Conservation (phyloP, 2,797 vertebrate genomes). For the Cephalopachus bancanus region DNA sequence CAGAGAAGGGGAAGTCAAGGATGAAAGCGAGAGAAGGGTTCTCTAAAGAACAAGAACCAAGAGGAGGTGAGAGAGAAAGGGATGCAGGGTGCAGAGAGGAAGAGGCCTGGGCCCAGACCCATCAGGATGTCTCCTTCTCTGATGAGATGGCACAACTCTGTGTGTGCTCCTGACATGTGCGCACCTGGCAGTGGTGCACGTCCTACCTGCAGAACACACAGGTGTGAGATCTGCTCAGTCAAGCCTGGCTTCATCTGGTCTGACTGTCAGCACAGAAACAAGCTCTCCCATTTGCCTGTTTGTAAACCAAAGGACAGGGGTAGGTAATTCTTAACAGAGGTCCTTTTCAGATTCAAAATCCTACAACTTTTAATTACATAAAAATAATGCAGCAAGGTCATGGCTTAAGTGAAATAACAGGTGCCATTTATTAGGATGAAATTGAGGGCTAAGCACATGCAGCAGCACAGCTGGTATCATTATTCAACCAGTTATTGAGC, state of each 20-base stretch:
- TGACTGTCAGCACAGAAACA: background rate
- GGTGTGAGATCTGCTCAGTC: background rate
- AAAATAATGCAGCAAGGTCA: conserved; percentile 59
- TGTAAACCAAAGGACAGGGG: background rate
- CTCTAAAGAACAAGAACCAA: background rate
- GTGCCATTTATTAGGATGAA: conserved; percentile 36
- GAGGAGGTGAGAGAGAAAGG: background rate
- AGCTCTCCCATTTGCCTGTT: background rate
- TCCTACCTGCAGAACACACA: background rate
- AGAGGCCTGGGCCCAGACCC: background rate
- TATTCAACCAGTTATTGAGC: background rate
- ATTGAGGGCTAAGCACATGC: conserved; percentile 10
- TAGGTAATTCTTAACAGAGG: background rate
- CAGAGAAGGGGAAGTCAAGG: background rate
- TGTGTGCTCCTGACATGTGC: accelerated
- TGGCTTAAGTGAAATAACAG: background rate
- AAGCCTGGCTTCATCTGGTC: background rate
- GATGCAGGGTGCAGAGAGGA: background rate
- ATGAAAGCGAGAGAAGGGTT: background rate
- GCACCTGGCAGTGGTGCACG: background rate
- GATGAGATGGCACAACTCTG: background rate
- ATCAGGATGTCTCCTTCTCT: background rate
- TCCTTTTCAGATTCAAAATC: conserved; percentile 8
- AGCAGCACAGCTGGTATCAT: background rate
- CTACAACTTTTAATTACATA: conserved; percentile 37